Base-by-base conservation (phyloP, 2,888 invertebrate species). In the Orchesella flavescens region DNA sequence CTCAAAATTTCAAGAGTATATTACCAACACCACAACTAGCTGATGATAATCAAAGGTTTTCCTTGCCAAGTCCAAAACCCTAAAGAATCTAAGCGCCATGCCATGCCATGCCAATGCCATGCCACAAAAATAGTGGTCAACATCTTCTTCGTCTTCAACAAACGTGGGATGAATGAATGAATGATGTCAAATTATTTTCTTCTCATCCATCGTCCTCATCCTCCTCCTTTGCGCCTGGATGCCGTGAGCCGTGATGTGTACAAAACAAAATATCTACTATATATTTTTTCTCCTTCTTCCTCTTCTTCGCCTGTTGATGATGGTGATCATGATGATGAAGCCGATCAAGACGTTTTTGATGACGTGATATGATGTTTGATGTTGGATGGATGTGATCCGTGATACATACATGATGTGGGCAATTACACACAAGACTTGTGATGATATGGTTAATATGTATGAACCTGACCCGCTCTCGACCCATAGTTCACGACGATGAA, bases 401-500 rank as follows among this genome's bases (percentile, higher is more conserved):
- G 73, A 80, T 80, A 73, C 34, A 80, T 80, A 73, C 34, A 34
- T 80, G 74, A 74, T 81, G 59, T 81, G 80, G 80, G 80, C 73
- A 81, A 74, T 81, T 81, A 74, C 68, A 81, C 74, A 65, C 79
- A 71, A 73, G 46, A 73, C 73, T 68, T 81, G 74, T 74, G 74
- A 73, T 73, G 80, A 81, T 79, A 79, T 71, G 49, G 79, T 73
- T 78, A 65, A 63, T 78, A 78, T 71, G 61, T 49, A 65, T 79
- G 79, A 79, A 79, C 79, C 71, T 43, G 72, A 79, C 79, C 79
- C 63, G 23, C 12, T 23, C 65, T 81, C 68, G 53, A 81, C 80
- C 80, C 80, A 81, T 81, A 81, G 74, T 81, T 81, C 80, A 81
- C 79, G 53, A 77, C 23, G 43, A 55, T 21, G 68, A 68, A 19